Evolutionary conservation across 2,113 vertebrate species (phyloP).

Genomic region (Cariama cristata): DNA sequence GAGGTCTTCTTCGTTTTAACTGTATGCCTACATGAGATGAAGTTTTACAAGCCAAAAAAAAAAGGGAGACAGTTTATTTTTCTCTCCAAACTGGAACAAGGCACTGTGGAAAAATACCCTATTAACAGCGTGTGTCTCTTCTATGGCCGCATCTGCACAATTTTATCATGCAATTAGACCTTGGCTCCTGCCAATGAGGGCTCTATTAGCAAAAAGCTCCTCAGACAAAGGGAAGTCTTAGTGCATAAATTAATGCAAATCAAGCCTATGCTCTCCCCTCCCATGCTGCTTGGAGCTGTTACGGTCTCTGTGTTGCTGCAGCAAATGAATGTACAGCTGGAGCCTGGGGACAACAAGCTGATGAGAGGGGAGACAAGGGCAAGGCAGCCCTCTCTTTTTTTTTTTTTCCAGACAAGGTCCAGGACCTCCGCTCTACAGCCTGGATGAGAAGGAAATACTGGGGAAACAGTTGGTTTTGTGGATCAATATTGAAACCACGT

Average conservation of each 20-base stretch:
- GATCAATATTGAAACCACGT: background rate
- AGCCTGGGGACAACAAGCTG: background rate
- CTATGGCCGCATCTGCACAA: constrained; percentile 7
- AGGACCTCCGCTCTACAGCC: background rate
- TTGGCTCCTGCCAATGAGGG: background rate
- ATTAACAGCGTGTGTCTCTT: background rate
- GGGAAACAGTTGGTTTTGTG: background rate
- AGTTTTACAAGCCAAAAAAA: background rate
- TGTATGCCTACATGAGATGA: background rate
- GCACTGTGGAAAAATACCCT: background rate
- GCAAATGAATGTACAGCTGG: background rate
- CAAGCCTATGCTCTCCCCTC: background rate
- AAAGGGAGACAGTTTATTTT: background rate
- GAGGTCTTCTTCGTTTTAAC: background rate
- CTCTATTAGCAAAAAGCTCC: background rate
- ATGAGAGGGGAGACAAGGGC: background rate
- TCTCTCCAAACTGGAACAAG: background rate
- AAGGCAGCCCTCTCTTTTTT: background rate
- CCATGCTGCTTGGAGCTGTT: background rate
- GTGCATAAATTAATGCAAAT: constrained; percentile 23
- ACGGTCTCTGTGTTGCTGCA: background rate
- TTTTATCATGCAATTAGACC: constrained; percentile 6
- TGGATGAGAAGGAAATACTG: background rate
- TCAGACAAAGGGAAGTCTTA: constrained; percentile 24
- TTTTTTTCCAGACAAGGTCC: background rate